Conservation (phyloP, 2,888 invertebrate species). For the Drosophila melanosoma region DNA sequence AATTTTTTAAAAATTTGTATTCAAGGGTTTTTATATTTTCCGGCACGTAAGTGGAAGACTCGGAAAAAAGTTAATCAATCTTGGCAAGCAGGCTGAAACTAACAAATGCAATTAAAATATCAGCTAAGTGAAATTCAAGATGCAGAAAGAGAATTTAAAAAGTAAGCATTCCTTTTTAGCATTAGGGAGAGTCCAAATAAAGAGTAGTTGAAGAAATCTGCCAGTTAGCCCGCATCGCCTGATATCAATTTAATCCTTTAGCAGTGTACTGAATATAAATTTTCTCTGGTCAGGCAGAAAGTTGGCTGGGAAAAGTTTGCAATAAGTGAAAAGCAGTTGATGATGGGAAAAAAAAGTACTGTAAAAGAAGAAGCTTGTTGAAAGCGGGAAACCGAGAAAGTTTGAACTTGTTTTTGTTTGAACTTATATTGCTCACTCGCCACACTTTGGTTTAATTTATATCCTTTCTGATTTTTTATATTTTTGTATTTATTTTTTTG, state of each 20-base stretch:
- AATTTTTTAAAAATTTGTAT: not conserved
- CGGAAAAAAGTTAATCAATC: not conserved
- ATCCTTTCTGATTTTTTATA: not conserved
- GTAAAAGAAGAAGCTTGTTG: conserved; percentile 13
- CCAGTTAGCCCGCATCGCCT: not conserved
- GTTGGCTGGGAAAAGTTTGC: conserved; percentile 63
- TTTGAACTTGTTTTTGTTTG: too few relatives aligned
- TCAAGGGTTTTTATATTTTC: not conserved
- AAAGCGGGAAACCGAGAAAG: conserved; percentile 52
- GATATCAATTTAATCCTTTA: conserved; percentile 17
- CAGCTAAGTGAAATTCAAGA: not conserved
- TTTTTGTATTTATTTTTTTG: conserved; percentile 4
- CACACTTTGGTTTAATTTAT: conserved; percentile 36
- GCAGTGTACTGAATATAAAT: conserved; percentile 56
- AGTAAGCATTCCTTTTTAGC: not conserved
- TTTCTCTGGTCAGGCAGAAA: conserved; percentile 45
- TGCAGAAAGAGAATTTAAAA: not conserved
- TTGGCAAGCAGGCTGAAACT: not conserved
- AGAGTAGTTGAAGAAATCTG: not conserved
- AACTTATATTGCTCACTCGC: conserved; percentile 67
- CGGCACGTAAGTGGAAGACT: not conserved
- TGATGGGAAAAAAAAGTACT: conserved; percentile 49
- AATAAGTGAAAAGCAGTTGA: conserved; percentile 75
- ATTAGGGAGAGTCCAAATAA: not conserved
- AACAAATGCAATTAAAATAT: not conserved